Evolutionary conservation across 64 coral and sea anemone species (phyloP), one percentile per base, ranked within the genome.

Genomic region (Actinia equina): DNA sequence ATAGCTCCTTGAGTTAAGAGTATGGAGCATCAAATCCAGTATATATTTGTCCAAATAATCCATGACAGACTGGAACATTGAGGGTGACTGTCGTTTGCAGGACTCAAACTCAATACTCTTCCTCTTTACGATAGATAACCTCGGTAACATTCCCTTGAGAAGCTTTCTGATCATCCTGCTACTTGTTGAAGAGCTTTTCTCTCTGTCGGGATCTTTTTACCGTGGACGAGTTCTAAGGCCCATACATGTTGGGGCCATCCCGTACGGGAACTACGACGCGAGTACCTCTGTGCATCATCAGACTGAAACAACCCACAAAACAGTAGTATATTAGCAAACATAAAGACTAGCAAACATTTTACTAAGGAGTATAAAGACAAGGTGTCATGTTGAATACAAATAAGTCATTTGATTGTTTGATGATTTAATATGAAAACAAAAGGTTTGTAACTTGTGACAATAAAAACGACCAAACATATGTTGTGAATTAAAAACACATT

Each of bases 201-300:
- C 10, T 81, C 78, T 23, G 78, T 37, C 22, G 78, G 4, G 12
- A 27, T 18, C 16, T 44, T 81, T 81, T 44, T 81, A 17, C 83
- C 83, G 30, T 85, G 83, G 17, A 87, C 46, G 5, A 92, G 77
- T 44, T 92, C 90, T 25, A 92, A 83, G 41, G 90, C 90, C 90
- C 90, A 92, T 44, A 92, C 90, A 18, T 92, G 90, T 43, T 92
- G 90, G 16, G 90, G 90, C 90, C 90, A 92, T 87, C 90, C 90
- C 41, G 90, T 92, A 58, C 90, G 83, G 6, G 84, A 87, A 62
- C 90, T 92, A 22, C 90, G 84, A 54, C 85, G 90, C 43, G 59
- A 63, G 52, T 13, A 43, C n/a, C 85, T 65, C 90, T 86, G 82
- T 59, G 71, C 83, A n/a, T 91, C 89, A 86, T 76, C 69, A 9